phyloP scores from a whole-genome alignment of 2,888 invertebrate genomes.

The Lumbricus terrestris region DNA sequence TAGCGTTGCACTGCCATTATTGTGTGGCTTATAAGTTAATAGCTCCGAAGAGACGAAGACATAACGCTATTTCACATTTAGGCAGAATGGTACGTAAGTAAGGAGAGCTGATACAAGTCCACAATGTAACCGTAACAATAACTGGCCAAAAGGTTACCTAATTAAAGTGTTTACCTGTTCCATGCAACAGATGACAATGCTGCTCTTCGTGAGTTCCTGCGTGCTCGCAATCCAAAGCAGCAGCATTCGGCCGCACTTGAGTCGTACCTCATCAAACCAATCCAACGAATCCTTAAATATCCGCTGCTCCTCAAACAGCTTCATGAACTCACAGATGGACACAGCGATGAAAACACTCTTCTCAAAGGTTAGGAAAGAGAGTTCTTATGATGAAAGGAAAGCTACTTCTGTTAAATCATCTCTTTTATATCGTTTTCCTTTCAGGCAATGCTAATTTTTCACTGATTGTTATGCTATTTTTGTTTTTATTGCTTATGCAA shows the following conservation, averaged over 20 bases:
- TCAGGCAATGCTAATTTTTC: not conserved
- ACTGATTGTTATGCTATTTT: not conserved
- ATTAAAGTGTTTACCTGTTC: not conserved
- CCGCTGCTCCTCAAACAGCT: constrained; percentile 86
- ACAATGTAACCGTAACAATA: not conserved
- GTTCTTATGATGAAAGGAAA: constrained; percentile 11
- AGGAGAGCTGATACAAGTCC: too few relatives aligned
- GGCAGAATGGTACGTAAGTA: too few relatives aligned
- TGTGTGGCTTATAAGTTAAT: too few relatives aligned
- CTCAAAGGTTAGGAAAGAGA: constrained; percentile 63
- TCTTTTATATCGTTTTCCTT: not conserved
- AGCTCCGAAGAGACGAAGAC: too few relatives aligned
- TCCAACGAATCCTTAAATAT: constrained; percentile 96
- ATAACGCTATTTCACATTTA: too few relatives aligned
- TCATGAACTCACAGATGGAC: constrained; percentile 86
- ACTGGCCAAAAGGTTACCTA: not conserved
- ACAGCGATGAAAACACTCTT: constrained; percentile 90
- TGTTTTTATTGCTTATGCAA: too few relatives aligned
- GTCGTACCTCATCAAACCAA: constrained; percentile 96
- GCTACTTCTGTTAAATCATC: not conserved
- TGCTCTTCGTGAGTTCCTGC: constrained; percentile 89
- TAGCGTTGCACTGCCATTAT: too few relatives aligned
- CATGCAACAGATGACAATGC: constrained; percentile 81
- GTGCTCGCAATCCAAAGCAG: constrained; percentile 89
- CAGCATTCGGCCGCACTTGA: constrained; percentile 95